Conservation (phyloP, 2,113 vertebrate genomes). For the Podocnemis expansa region DNA sequence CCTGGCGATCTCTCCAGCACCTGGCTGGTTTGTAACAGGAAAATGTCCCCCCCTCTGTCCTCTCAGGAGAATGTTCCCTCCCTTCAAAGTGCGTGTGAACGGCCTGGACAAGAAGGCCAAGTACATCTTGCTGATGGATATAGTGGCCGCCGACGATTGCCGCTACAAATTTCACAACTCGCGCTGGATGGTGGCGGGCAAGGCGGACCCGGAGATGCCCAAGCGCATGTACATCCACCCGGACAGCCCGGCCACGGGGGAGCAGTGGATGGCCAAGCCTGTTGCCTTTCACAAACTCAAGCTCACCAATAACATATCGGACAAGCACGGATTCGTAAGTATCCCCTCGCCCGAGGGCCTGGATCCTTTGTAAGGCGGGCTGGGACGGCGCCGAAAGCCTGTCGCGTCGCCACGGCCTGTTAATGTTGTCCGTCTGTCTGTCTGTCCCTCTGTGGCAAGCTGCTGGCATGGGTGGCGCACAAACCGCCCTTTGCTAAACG, state of each 20-base stretch:
- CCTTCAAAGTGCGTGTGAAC: conserved; percentile 97
- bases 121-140: conserved; percentile 98
- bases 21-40: too few species aligned
- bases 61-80: conserved; percentile 97
- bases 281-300: conserved; percentile 99
- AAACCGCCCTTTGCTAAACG: background rate
- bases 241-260: conserved; percentile 96
- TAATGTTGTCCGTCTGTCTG: background rate
- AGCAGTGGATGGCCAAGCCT: conserved; percentile 99
- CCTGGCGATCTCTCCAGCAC: rapidly evolving
- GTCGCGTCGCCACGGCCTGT: too few species aligned
- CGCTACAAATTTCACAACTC: conserved; percentile 99
- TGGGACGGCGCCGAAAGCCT: background rate
- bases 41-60: background rate
- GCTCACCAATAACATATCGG: conserved; percentile 98
- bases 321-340: conserved; percentile 99
- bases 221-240: conserved; percentile 99
- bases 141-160: conserved; percentile 97
- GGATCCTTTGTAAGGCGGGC: background rate
- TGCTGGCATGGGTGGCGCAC: background rate
- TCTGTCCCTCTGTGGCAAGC: too few species aligned
- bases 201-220: conserved; percentile 99
- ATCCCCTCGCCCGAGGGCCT: background rate
- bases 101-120: conserved; percentile 98
- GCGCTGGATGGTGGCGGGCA: conserved; percentile 98